Percentiles rank a stretch among this genome's conserved stretches.
Evolutionary conservation across 1,140 invertebrate genomes (phyloP).

Genomic region (Delia radicum): DNA sequence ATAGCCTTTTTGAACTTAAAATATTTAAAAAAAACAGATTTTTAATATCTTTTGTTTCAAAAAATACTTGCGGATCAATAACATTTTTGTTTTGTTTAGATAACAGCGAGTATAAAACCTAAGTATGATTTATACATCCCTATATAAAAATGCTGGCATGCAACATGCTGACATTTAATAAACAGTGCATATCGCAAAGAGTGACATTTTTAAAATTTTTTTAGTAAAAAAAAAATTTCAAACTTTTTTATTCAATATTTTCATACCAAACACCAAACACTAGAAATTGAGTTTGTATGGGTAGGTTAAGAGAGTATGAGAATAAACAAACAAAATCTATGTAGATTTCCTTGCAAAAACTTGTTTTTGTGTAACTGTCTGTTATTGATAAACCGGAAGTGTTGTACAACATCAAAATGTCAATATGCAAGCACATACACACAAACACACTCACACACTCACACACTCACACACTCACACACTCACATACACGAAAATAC

Average conservation of each 20-base stretch:
- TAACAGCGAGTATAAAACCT: no score
- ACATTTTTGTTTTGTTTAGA: no score
- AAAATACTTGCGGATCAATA: no score
- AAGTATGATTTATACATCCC: no score
- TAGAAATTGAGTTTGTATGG: slow-evolving; percentile 1
- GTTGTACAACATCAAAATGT: slow-evolving; percentile 12
- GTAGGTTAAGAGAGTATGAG: slow-evolving; percentile 4
- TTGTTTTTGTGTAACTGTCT: neutral
- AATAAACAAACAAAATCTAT: neutral
- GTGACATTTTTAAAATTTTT: slow-evolving; percentile 10
- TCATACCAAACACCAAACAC: neutral
- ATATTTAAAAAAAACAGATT: no score
- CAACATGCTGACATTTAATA: neutral
- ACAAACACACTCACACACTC: neutral
- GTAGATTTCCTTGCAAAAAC: neutral
- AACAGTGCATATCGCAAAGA: slow-evolving; percentile 14
- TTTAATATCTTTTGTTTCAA: no score
- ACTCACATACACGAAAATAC: neutral
- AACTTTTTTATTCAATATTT: neutral
- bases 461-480: neutral
- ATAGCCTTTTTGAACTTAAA: no score
- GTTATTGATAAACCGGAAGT: neutral
- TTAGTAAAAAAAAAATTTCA: slow-evolving; percentile 14
- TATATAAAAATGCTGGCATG: no score
- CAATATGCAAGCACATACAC: neutral